Evolutionary conservation across 2,113 vertebrate species (phyloP).

Genomic region (Lathamus discolor): DNA sequence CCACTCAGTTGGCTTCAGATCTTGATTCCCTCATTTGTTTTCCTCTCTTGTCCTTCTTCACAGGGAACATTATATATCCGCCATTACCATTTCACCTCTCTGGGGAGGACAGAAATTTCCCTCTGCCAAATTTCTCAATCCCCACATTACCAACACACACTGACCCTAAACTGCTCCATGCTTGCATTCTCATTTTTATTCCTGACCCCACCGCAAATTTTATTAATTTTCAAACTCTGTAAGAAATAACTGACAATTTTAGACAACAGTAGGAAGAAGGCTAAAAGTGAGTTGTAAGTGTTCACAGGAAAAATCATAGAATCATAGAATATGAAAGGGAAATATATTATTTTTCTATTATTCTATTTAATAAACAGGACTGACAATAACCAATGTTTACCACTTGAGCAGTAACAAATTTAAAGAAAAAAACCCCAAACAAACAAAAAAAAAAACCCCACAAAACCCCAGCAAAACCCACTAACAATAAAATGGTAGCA

Average conservation of each 20-base stretch:
- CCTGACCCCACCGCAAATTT: neutral
- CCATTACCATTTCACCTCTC: neutral
- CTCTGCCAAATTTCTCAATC: neutral
- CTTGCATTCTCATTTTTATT: neutral
- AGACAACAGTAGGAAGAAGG: neutral
- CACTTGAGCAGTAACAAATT: neutral
- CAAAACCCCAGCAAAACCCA: fast-evolving
- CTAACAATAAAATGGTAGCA: neutral
- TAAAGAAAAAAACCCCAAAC: fast-evolving
- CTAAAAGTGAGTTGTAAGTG: neutral
- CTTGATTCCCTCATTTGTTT: neutral
- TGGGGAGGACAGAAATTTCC: neutral
- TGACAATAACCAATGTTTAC: neutral
- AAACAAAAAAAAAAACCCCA: fast-evolving
- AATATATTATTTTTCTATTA: neutral
- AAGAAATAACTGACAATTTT: neutral
- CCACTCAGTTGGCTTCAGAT: neutral
- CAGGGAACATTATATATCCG: neutral
- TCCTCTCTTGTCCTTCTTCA: neutral
- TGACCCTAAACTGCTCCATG: neutral
- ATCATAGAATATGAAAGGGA: neutral
- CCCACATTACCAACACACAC: neutral
- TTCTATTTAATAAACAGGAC: neutral
- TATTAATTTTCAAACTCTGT: neutral
- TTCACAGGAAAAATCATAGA: neutral